Evolutionary conservation across 2,113 vertebrate genomes (phyloP).

Genomic region (Sturnus vulgaris): DNA sequence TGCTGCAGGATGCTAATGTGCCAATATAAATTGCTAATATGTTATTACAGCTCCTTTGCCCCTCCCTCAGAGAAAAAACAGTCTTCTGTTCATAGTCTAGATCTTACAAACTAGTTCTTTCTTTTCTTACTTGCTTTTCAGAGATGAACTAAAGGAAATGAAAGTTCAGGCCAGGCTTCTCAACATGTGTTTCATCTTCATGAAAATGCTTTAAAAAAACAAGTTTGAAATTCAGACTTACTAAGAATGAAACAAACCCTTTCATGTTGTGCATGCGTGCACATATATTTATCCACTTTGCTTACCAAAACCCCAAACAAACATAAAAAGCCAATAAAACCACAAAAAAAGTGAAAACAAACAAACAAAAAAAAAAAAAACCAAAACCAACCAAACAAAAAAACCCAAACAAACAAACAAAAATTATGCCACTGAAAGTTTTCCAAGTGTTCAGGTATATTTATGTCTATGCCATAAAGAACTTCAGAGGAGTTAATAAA

Average conservation of each 20-base stretch:
- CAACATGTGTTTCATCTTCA: not conserved
- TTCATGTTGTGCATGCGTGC: not conserved
- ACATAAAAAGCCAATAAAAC: too few relatives aligned
- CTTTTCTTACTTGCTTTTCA: not conserved
- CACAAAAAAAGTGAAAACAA: too few relatives aligned
- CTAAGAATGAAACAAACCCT: not conserved
- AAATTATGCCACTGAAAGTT: not conserved
- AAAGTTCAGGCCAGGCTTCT: not conserved
- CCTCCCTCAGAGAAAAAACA: not conserved
- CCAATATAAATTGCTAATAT: not conserved
- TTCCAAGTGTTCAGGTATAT: not conserved
- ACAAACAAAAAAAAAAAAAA: too few relatives aligned
- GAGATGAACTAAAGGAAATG: not conserved
- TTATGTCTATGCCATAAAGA: not conserved
- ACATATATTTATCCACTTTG: not conserved
- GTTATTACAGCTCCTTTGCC: not conserved
- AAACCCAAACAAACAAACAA: not conserved
- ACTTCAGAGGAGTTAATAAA: not conserved
- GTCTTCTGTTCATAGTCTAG: not conserved
- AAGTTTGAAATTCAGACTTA: not conserved
- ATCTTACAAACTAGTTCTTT: not conserved
- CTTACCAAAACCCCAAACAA: not conserved
- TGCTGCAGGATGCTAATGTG: not conserved
- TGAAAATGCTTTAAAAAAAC: not conserved
- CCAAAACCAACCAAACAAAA: too few relatives aligned